phyloP scores from a whole-genome alignment of 2,888 invertebrate genomes.

The Alloplasta piceator region DNA sequence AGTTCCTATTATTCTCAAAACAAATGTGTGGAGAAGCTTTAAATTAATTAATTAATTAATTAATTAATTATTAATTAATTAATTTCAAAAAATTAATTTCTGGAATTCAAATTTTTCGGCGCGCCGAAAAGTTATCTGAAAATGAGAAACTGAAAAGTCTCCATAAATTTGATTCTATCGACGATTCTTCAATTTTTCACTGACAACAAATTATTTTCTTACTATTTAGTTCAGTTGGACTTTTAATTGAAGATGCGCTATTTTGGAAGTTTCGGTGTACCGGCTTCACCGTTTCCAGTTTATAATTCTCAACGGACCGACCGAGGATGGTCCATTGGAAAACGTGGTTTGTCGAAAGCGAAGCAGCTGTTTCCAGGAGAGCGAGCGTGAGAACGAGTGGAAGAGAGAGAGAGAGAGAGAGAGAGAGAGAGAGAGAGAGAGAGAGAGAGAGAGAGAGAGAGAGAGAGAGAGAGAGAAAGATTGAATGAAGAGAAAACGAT shows the following conservation, averaged over 20 bases:
- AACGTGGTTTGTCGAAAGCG: constrained; percentile 34
- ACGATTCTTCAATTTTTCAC: too few relatives aligned
- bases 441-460: constrained; percentile 17
- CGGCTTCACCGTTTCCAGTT: neutral
- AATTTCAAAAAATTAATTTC: too few relatives aligned
- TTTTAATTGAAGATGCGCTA: neutral
- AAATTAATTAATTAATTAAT: too few relatives aligned
- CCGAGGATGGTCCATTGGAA: neutral
- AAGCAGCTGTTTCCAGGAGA: constrained; percentile 61
- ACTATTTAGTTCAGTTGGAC: too few relatives aligned
- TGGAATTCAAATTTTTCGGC: too few relatives aligned
- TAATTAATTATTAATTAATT: too few relatives aligned
- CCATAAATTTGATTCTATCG: too few relatives aligned
- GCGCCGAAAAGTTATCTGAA: too few relatives aligned
- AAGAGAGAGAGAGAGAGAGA: constrained; percentile 14
- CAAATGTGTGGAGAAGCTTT: too few relatives aligned
- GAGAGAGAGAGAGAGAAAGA: constrained; percentile 20
- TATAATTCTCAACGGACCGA: neutral
- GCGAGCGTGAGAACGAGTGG: constrained; percentile 18
- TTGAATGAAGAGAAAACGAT: neutral
- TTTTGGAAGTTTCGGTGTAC: constrained; percentile 23
- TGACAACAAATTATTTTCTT: too few relatives aligned
- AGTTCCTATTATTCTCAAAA: too few relatives aligned
- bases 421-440: neutral
- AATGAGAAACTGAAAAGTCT: too few relatives aligned